phyloP scores from a whole-genome alignment of 30 jellyfish, hydroid and myxozoan genomes.

The Pseudorhiza aurosa region DNA sequence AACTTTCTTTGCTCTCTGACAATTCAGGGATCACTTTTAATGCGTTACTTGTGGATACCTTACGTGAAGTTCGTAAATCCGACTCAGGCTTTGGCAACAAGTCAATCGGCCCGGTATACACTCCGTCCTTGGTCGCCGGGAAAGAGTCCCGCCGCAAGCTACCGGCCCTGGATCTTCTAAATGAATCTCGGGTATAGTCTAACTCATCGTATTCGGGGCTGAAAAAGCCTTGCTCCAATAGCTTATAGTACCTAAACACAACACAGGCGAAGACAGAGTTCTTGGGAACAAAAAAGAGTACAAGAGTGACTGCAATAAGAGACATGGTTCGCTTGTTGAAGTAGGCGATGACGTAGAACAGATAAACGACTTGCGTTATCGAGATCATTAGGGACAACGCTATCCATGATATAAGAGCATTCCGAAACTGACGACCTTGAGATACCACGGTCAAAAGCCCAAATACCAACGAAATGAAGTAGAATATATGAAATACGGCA shows the following conservation, averaged over 20 bases:
- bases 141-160: constrained; percentile 54
- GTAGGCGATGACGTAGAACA: constrained; percentile 57
- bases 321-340: constrained; percentile 48
- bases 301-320: constrained; percentile 48
- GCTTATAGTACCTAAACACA: constrained; percentile 34
- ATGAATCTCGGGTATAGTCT: constrained; percentile 41
- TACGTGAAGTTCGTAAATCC: constrained; percentile 14
- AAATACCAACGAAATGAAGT: constrained; percentile 18
- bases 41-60: constrained; percentile 30
- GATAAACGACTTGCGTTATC: constrained; percentile 27
- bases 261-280: constrained; percentile 50
- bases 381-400: constrained; percentile 21
- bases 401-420: constrained; percentile 41
- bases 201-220: constrained; percentile 58
- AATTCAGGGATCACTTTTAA: constrained; percentile 64
- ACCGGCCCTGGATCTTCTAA: constrained; percentile 52
- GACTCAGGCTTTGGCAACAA: constrained; percentile 25
- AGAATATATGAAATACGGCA: constrained; percentile 38
- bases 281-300: constrained; percentile 51
- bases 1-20: constrained; percentile 66
- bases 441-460: constrained; percentile 60
- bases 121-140: constrained; percentile 34
- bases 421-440: constrained; percentile 51
- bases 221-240: constrained; percentile 22
- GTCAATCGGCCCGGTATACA: constrained; percentile 3